Evolutionary conservation across 2,797 vertebrate species (phyloP).

Genomic region (Nannoperca obscura): DNA sequence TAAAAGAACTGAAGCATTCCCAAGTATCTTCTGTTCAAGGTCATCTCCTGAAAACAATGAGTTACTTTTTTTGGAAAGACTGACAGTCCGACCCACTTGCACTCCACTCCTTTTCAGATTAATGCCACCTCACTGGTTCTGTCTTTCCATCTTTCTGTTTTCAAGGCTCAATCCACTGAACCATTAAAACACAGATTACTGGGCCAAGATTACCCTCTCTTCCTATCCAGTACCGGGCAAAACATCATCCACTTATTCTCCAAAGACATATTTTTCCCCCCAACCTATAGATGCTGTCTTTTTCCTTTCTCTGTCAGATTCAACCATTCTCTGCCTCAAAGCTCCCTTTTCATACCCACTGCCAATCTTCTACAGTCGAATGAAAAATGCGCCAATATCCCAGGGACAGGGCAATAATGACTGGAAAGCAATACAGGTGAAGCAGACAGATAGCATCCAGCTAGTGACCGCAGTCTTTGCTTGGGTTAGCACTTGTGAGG

Average conservation of each 20-base stretch:
- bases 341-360: constrained; percentile 46
- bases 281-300: constrained; percentile 25
- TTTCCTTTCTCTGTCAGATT: constrained; percentile 45
- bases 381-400: constrained; percentile 83
- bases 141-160: constrained; percentile 50
- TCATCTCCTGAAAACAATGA: constrained; percentile 27
- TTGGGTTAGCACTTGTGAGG: constrained; percentile 76
- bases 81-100: constrained; percentile 12
- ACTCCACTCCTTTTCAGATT: constrained; percentile 45
- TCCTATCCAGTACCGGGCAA: constrained; percentile 35
- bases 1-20: constrained; percentile 28
- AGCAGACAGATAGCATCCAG: constrained; percentile 80
- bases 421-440: constrained; percentile 82
- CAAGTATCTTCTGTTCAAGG: constrained; percentile 30
- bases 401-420: constrained; percentile 80
- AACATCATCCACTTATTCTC: constrained; percentile 59
- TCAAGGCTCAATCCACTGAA: constrained; percentile 43
- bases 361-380: constrained; percentile 78
- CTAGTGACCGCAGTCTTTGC: constrained; percentile 78
- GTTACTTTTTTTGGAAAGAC: constrained; percentile 35
- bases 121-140: constrained; percentile 43
- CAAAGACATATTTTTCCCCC: constrained; percentile 37
- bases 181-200: constrained; percentile 64
- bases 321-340: constrained; percentile 52
- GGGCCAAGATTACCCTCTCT: constrained; percentile 57